Evolutionary conservation across 2,113 vertebrate species (phyloP), one percentile per base, ranked within the genome.

Genomic region (Alexandromys fortis): DNA sequence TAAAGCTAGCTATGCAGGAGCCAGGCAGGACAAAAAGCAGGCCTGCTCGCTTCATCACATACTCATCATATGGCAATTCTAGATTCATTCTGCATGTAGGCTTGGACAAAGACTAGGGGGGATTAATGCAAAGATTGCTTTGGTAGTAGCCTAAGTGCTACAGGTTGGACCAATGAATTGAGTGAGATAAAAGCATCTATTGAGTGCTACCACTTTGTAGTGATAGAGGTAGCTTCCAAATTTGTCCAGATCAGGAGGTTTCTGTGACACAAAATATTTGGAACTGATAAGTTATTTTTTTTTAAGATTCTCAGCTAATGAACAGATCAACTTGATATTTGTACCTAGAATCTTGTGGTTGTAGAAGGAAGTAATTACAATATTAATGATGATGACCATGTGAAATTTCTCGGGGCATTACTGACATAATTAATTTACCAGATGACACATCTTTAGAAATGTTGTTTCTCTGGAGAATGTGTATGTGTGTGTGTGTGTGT

Each of bases 261-360:
- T 12, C 16, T 47, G 2, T 1, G 7, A 75, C 0, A n/a, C 22
- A 26, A 26, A 17, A 61, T 3, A 38, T 52, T 52, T 12, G n/a
- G 7, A 21, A 11, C 14, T 81, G 3, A n/a, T 49, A 47, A 83
- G 0, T 63, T 1, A 12, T 19, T 19, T 8, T 94, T 19, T 19
- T 8, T 94, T 33, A 94, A 83, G 58, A 13, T 61, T 3, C 67
- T 1, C 47, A 68, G 33, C 6, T 86, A 82, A 73, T 72, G 68
- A 81, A 47, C 3, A 92, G 22, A 4, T 86, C 0, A 73, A 52
- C 33, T 35, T 61, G 38, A 3, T 1, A 24, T 42, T 77, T 21
- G n/a, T 78, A 19, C 4, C 35, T 86, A 63, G 7, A 35, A 87
- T 79, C n/a, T 58, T 11, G 4, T 85, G 38, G 75, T 47, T 49